phyloP scores from a whole-genome alignment of 2,113 vertebrate species.

The Pagrus major region DNA sequence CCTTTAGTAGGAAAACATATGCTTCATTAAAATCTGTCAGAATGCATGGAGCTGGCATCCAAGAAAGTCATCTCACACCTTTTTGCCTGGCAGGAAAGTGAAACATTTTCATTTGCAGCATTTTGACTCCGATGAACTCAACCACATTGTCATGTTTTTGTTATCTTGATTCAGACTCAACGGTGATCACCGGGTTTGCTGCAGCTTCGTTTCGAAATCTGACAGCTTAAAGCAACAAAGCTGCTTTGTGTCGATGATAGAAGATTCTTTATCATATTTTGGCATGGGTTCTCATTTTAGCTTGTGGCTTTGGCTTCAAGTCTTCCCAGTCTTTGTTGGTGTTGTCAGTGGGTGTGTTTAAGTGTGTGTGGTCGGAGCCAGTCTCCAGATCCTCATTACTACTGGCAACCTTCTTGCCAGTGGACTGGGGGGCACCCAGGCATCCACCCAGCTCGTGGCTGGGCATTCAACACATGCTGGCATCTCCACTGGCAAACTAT shows the following conservation, averaged over 20 bases:
- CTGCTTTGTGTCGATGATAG: not conserved
- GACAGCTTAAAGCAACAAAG: not conserved
- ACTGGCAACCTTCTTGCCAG: constrained; percentile 61
- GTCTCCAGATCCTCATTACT: constrained; percentile 71
- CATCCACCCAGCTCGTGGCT: constrained; percentile 63
- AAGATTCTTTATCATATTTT: constrained; percentile 2
- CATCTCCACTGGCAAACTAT: constrained; percentile 46
- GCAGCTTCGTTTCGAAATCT: not conserved
- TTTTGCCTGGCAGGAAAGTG: constrained; percentile 38
- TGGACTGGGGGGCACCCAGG: constrained; percentile 57
- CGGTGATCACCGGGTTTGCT: not conserved
- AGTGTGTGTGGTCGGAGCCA: constrained; percentile 32
- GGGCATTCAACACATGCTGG: constrained; percentile 56
- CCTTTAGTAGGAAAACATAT: constrained; percentile 76
- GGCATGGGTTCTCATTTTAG: not conserved
- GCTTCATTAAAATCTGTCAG: constrained; percentile 85
- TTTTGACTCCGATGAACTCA: constrained; percentile 24
- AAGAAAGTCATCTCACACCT: constrained; percentile 63
- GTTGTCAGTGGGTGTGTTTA: not conserved
- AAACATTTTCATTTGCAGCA: constrained; percentile 59
- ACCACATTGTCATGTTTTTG: constrained; percentile 1
- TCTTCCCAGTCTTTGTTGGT: not conserved
- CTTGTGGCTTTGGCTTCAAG: constrained; percentile 19
- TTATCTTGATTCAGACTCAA: not conserved
- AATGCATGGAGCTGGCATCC: constrained; percentile 59